Evolutionary conservation across 2,888 invertebrate genomes (phyloP).

Genomic region (Trissonchulus latispiculum): DNA sequence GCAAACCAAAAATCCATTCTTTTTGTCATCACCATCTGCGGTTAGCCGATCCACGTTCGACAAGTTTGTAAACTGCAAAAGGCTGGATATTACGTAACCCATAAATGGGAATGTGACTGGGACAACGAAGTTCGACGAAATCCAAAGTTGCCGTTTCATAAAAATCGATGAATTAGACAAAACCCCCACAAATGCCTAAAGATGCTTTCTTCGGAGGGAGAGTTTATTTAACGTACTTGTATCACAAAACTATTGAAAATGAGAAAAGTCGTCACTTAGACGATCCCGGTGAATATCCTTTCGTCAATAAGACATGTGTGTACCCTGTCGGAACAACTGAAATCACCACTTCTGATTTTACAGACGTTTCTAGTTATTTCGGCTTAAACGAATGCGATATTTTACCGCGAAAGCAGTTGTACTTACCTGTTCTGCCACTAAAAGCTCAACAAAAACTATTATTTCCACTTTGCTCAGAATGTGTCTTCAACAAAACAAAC

Average conservation of each 20-base stretch:
- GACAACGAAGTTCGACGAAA: too few relatives aligned
- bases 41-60: not conserved
- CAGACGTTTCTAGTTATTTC: not conserved
- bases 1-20: not conserved
- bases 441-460: conserved; percentile 30
- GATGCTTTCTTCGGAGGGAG: conserved; percentile 37
- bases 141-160: too few relatives aligned
- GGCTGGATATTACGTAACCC: conserved; percentile 26
- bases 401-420: conserved; percentile 32
- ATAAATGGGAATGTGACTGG: conserved; percentile 33
- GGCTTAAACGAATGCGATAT: conserved; percentile 35
- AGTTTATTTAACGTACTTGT: conserved; percentile 32
- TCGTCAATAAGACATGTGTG: conserved; percentile 29
- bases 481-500: conserved; percentile 31
- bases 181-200: too few relatives aligned
- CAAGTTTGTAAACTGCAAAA: not conserved
- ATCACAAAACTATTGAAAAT: conserved; percentile 24
- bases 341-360: conserved; percentile 20
- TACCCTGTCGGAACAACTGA: conserved; percentile 29
- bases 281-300: conserved; percentile 34
- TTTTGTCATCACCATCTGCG: not conserved
- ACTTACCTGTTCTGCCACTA: conserved; percentile 36
- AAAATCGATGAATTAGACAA: not conserved
- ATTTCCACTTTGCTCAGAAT: conserved; percentile 35
- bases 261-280: conserved; percentile 33